Conservation (phyloP, 1,140 invertebrate genomes). For the Plodia interpunctella region DNA sequence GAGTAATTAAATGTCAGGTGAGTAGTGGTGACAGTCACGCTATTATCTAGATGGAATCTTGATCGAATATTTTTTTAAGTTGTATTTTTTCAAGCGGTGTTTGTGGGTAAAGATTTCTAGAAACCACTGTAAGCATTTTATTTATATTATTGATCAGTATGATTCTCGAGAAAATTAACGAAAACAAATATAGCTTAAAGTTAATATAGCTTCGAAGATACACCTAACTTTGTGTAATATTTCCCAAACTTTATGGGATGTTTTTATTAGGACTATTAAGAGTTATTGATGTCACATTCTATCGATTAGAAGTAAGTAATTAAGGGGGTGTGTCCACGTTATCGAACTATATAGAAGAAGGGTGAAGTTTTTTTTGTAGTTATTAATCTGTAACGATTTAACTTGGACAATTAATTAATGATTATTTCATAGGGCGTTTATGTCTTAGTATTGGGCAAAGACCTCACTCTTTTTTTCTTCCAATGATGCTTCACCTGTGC, state of each 20-base stretch:
- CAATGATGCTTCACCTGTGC: too few species aligned
- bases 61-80: neutral
- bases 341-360: neutral
- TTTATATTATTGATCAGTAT: too few species aligned
- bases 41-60: slow-evolving; percentile 3
- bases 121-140: too few species aligned
- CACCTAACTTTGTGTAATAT: neutral
- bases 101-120: neutral
- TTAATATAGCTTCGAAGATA: too few species aligned
- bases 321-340: neutral
- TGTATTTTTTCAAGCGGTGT: neutral
- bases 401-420: too few species aligned
- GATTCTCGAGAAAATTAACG: too few species aligned
- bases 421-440: too few species aligned
- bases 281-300: neutral
- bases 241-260: neutral
- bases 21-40: neutral
- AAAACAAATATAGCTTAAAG: too few species aligned
- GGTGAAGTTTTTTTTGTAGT: too few species aligned
- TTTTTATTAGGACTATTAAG: neutral
- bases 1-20: slow-evolving; percentile 36
- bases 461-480: too few species aligned
- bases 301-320: neutral
- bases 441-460: too few species aligned
- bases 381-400: too few species aligned